Evolutionary conservation across 2,113 vertebrate genomes (phyloP).

Genomic region (Psilopsiagon aurifrons): DNA sequence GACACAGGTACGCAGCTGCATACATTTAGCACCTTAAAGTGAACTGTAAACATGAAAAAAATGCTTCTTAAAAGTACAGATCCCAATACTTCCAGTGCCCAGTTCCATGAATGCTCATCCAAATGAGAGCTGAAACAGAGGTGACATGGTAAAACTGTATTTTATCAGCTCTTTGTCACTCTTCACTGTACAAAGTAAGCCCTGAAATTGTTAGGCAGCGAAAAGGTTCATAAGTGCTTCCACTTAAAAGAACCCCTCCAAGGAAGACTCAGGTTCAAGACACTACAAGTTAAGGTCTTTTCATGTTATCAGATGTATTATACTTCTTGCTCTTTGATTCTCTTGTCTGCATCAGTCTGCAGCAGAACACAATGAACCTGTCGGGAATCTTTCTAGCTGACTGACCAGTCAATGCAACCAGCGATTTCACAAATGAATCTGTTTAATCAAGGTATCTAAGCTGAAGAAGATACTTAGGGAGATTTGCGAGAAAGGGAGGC

Average conservation of each 20-base stretch:
- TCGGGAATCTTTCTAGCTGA: not conserved
- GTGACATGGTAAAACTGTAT: not conserved
- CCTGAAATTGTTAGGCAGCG: not conserved
- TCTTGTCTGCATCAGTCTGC: not conserved
- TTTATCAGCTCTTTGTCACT: not conserved
- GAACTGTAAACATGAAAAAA: not conserved
- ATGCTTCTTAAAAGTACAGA: not conserved
- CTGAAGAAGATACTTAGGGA: not conserved
- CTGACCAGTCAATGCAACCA: not conserved
- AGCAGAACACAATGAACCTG: not conserved
- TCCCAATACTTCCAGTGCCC: not conserved
- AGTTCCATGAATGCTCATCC: not conserved
- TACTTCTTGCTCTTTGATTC: not conserved
- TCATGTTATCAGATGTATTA: not conserved
- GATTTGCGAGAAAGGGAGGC: not conserved
- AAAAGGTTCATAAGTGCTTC: not conserved
- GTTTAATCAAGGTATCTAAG: slow-evolving; percentile 27
- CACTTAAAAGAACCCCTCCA: not conserved
- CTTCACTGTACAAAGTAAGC: not conserved
- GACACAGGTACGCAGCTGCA: not conserved
- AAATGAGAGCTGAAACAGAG: not conserved
- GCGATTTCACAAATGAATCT: slow-evolving; percentile 7
- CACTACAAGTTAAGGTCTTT: not conserved
- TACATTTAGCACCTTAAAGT: not conserved
- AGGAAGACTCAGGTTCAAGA: not conserved